Percentiles rank a stretch among this genome's conserved stretches.
Evolutionary conservation across 2,113 vertebrate genomes (phyloP).

Genomic region (Plecotus auritus): DNA sequence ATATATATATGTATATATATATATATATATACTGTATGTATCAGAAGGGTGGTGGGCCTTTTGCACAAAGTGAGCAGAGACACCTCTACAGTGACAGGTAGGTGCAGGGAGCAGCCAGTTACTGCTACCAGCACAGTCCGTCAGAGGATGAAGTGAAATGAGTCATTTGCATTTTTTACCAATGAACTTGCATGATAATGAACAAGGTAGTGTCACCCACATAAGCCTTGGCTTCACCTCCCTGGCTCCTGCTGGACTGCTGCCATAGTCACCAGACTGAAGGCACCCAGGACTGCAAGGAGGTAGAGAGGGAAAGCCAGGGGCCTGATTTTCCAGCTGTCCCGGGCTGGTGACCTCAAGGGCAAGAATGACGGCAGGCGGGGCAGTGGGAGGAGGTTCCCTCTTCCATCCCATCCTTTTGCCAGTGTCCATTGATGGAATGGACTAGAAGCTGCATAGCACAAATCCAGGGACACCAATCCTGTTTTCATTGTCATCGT

Average conservation of each 20-base stretch:
- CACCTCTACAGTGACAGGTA: conserved; percentile 54
- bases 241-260: background rate
- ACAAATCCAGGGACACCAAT: background rate
- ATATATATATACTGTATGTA: background rate
- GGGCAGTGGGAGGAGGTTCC: background rate
- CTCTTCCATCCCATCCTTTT: no score
- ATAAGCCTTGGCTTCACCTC: background rate
- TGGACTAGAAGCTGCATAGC: background rate
- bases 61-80: conserved; percentile 35
- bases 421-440: background rate
- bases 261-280: background rate
- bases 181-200: conserved; percentile 12
- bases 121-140: conserved; percentile 22
- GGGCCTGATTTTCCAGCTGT: background rate
- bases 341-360: background rate
- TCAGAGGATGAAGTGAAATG: conserved; percentile 12
- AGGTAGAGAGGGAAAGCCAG: background rate
- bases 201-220: background rate
- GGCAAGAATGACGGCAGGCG: background rate
- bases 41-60: conserved; percentile 52
- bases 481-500: background rate
- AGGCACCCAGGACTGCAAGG: background rate
- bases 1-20: no score
- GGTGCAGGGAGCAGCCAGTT: conserved; percentile 45
- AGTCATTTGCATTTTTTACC: conserved; percentile 46